Evolutionary conservation across 2,797 vertebrate species (phyloP), one percentile per base, ranked within the genome.

Genomic region (Remorina albescens): DNA sequence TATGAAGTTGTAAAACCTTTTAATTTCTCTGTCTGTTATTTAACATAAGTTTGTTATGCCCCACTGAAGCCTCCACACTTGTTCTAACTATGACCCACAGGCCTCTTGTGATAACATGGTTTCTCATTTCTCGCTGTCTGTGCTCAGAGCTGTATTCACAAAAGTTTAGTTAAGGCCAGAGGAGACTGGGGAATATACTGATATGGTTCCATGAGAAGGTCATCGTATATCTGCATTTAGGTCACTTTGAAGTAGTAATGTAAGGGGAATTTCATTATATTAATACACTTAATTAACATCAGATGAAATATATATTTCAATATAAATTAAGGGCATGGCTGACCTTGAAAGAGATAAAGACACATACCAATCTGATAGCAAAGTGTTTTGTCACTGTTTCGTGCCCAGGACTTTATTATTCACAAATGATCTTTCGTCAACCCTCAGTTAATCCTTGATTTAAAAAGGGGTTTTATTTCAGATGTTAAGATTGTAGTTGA

Each of bases 51-150:
- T 81, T 41, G 56, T 78, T 70, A 67, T 66, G 68, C 47, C 26
- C 67, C 42, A 37, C 58, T 82, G 54, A 49, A 72, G 61, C 81
- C 67, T 80, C 56, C 71, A 69, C 68, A 79, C 78, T 75, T 54
- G 30, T 56, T 34, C 80, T 89, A 75, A 79, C 84, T 79, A 80
- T 60, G 47, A 44, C 53, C 51, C 71, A 6, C 28, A 42, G 73
- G 76, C 64, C 69, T 68, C 57, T 42, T 26, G 46, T 79, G 78
- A 80, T 73, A 72, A 70, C 53, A 58, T 4, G 37, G 47, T 72
- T 73, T 69, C 71, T 68, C 13, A 25, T 16, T 41, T 44, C 57
- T 71, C 1, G 0, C 66, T 21, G 71, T 59, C 46, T 80, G 54
- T 44, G 79, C 71, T 82, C 76, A 82, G 62, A 0, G 0, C 15